A percentile compares a stretch with the other conserved stretches of the same genome.
These are phyloP conservation scores for Bettongia penicillata DNA, from an alignment of 2,113 vertebrate genomes.

Conservation along the genomic window DNA sequence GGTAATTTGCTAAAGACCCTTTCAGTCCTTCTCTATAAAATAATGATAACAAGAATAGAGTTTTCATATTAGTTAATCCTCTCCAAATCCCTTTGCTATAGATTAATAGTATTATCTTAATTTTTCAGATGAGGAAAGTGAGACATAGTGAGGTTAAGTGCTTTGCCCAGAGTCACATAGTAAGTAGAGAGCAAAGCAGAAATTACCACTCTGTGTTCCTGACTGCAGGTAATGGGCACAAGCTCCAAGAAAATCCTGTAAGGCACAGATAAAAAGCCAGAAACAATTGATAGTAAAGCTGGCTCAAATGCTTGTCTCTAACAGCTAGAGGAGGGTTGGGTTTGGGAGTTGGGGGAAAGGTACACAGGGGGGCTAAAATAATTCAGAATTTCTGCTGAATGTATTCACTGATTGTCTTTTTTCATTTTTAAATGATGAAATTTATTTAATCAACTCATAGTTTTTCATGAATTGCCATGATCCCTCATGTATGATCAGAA, in stretches of 20 bases:
- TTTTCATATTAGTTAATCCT: not conserved
- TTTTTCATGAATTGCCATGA: slow-evolving; percentile 7
- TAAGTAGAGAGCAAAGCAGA: not conserved
- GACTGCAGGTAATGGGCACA: not conserved
- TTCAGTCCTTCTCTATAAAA: slow-evolving; percentile 19
- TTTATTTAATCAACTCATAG: not conserved
- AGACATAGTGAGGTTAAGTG: not conserved
- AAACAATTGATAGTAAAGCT: not conserved
- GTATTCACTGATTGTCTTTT: not conserved
- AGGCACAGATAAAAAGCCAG: not conserved
- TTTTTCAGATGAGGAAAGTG: slow-evolving; percentile 24
- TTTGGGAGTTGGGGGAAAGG: not conserved
- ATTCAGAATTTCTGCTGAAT: not conserved
- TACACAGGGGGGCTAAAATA: fast-evolving
- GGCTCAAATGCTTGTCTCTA: not conserved
- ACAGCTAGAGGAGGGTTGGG: not conserved
- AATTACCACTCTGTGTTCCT: not conserved
- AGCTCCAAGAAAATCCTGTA: not conserved
- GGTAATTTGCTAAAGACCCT: not conserved
- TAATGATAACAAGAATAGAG: slow-evolving; percentile 27
- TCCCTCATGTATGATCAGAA: not conserved
- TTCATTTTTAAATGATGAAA: slow-evolving; percentile 13
- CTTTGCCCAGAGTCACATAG: not conserved
- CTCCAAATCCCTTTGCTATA: not conserved
- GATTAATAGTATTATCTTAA: slow-evolving; percentile 4